Evolutionary conservation across 2,113 vertebrate genomes (phyloP).

Genomic region (Calyptommatus sinebrachiatus): DNA sequence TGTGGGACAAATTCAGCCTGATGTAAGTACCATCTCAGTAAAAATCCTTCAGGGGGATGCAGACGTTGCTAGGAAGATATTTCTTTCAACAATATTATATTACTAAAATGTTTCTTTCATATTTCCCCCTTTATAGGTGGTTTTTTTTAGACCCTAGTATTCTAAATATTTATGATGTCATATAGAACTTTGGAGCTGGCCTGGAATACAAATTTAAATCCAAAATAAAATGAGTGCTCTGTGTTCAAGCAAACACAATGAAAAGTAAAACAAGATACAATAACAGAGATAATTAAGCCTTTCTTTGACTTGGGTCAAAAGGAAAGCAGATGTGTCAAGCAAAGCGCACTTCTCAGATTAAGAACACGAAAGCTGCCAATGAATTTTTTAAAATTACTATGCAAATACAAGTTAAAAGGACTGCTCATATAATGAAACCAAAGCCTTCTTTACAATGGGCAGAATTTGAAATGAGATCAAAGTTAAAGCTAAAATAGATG

Average conservation of each 20-base stretch:
- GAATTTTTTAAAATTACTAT: slow-evolving; percentile 11
- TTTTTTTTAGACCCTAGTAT: background rate
- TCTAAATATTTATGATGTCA: background rate
- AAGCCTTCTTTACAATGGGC: background rate
- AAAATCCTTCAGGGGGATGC: too few species aligned
- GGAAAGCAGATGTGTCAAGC: background rate
- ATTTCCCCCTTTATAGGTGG: background rate
- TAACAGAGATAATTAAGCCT: background rate
- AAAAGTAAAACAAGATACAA: background rate
- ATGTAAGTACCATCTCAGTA: background rate
- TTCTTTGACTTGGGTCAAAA: background rate
- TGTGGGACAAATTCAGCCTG: background rate
- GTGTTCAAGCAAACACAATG: background rate
- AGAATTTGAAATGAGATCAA: slow-evolving; percentile 21
- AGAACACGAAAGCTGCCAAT: background rate
- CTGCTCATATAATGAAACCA: background rate
- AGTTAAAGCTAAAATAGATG: slow-evolving; percentile 3
- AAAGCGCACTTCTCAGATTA: background rate
- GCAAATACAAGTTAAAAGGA: slow-evolving; percentile 15
- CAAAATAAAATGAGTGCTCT: background rate
- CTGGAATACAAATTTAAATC: background rate
- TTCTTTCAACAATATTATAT: background rate
- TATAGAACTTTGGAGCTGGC: too few species aligned
- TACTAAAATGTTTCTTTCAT: background rate
- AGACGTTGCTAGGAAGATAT: background rate